Evolutionary conservation across 2,113 vertebrate species (phyloP).

Genomic region (Grallaria varia): DNA sequence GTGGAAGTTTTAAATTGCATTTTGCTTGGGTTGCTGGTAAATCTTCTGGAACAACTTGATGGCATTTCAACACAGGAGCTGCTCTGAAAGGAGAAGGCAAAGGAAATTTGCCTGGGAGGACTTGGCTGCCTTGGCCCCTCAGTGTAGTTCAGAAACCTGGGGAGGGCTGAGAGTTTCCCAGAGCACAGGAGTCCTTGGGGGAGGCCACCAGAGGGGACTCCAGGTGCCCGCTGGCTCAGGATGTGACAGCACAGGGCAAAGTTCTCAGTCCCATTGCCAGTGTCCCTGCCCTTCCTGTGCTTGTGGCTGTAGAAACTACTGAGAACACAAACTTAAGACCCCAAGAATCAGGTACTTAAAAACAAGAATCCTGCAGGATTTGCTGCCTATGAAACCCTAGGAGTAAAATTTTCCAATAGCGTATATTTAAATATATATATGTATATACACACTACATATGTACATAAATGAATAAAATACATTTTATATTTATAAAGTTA

Average conservation of each 20-base stretch:
- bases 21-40: not conserved
- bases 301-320: not conserved
- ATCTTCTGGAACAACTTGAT: not conserved
- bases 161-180: not conserved
- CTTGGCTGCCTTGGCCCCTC: not conserved
- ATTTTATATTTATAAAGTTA: not conserved
- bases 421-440: not conserved
- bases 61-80: not conserved
- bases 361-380: not conserved
- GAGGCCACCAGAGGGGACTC: not conserved
- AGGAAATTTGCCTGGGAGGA: not conserved
- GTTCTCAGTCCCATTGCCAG: not conserved
- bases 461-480: not conserved
- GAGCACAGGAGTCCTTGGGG: accelerated
- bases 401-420: not conserved
- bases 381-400: not conserved
- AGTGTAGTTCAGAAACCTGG: not conserved
- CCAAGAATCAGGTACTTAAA: not conserved
- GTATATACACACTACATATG: not conserved
- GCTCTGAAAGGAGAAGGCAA: not conserved
- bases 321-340: not conserved
- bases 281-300: not conserved
- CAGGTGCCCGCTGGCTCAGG: not conserved
- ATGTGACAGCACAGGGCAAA: not conserved
- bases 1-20: not conserved